phyloP scores from a whole-genome alignment of 2,113 vertebrate species.

The Pachypanchax playfairii region DNA sequence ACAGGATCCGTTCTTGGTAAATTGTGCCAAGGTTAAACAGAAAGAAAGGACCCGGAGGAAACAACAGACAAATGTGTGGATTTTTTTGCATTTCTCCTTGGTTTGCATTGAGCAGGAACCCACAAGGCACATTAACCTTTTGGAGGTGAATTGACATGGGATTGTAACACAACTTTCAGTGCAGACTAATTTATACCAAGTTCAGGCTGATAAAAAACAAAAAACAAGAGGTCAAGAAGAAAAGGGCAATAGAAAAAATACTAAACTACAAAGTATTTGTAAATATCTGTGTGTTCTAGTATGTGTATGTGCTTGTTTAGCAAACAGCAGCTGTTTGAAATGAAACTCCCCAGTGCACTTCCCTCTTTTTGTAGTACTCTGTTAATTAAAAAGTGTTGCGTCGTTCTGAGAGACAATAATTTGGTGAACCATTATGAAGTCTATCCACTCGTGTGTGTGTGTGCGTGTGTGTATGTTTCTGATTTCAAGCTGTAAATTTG shows the following conservation, averaged over 20 bases:
- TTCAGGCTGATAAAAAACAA: background rate
- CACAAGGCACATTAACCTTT: conserved; percentile 33
- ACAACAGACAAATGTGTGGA: conserved; percentile 48
- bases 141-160: conserved; percentile 44
- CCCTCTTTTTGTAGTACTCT: conserved; percentile 22
- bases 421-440: conserved; percentile 37
- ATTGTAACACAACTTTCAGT: conserved; percentile 5
- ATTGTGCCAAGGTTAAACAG: conserved; percentile 53
- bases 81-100: conserved; percentile 65
- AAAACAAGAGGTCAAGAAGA: background rate
- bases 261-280: conserved; percentile 1
- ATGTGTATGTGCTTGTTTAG: conserved; percentile 3
- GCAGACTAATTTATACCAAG: background rate
- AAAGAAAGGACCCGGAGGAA: conserved; percentile 29
- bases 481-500: too few species aligned
- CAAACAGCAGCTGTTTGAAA: conserved; percentile 56
- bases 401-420: conserved; percentile 46
- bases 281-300: too few species aligned
- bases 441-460: too few species aligned
- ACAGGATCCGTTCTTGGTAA: conserved; percentile 48
- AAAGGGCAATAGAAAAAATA: background rate
- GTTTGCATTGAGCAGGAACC: conserved; percentile 29
- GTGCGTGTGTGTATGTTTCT: too few species aligned
- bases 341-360: conserved; percentile 25
- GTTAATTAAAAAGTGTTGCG: conserved; percentile 63